Base-by-base conservation (phyloP, 1,140 invertebrate genomes). In the Maniola jurtina region DNA sequence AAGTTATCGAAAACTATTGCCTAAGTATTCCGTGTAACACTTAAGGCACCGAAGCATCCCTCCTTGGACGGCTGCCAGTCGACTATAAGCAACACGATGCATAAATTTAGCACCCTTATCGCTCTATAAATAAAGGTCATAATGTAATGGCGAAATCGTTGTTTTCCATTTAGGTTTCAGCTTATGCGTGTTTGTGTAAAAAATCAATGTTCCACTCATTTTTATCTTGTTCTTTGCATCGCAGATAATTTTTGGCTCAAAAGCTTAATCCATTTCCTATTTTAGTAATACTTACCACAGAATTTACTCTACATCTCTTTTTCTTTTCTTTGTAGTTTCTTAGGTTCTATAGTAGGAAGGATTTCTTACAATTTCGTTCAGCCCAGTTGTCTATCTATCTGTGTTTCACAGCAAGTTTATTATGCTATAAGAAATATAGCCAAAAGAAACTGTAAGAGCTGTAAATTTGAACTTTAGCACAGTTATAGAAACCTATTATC, bases 31-130 rank as follows among this genome's bases (percentile, higher is more conserved):
- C 48, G 56, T 52, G 47, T 13, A 42, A 64, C 66, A 68, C 66
- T 54, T 61, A 56, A 52, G 54, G 42, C 60, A 56, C 54, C 40
- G 34, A 10, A 40, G 58, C 52, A 68, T 14, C 64, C 57, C 56
- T 56, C 42, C 50, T 60, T 68, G 61, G 66, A 68, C n/a, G 25
- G 14, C 45, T 63, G 66, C 66, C 66, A 68, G 60, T 58, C 33
- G 15, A 48, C n/a, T 50, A 48, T 35, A 36, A 45, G 16, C 52
- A 16, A 14, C 6, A 10, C 55, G 14, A 48, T 59, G 47, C 33
- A 59, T 38, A 35, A 42, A 42, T 16, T 38, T 52, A 38, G 9
- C 54, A 38, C 47, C 33, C 56, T 42, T 65, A 55, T 25, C 1
- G 0, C 25, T 1, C 10, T 55, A 6, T 10, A 13, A 11, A 55